A percentile compares a stretch with the other conserved stretches of the same genome.
Conservation (phyloP, 2,888 invertebrate species). For the Harpalus rubripes region DNA sequence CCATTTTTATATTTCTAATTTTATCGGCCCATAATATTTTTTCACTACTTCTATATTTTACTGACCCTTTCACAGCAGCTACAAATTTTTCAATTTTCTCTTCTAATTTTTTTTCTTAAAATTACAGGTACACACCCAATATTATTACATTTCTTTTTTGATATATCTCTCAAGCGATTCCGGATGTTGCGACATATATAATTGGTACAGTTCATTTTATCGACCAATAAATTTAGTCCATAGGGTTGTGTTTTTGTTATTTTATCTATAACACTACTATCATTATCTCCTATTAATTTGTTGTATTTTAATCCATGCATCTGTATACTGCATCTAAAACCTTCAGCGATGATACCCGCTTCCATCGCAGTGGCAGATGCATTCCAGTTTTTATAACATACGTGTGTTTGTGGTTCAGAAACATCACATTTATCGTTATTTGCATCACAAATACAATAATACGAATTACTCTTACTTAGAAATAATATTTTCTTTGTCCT, state of each 20-base stretch:
- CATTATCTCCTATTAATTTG: conserved; percentile 56
- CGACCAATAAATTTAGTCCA: conserved; percentile 9
- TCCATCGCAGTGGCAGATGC: conserved; percentile 61
- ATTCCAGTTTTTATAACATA: conserved; percentile 56
- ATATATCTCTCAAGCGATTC: conserved; percentile 10
- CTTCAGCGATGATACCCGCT: conserved; percentile 57
- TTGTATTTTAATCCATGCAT: conserved; percentile 57
- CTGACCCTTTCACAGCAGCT: neutral
- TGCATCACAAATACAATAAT: conserved; percentile 43
- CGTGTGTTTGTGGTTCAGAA: conserved; percentile 16
- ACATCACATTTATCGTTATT: no score
- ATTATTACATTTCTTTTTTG: conserved; percentile 28
- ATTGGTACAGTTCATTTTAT: conserved; percentile 58
- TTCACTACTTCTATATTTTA: neutral
- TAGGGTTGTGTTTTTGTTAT: conserved; percentile 19
- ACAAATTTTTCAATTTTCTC: neutral
- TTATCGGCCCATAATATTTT: no score
- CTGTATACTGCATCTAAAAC: conserved; percentile 51
- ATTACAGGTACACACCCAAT: conserved; percentile 15
- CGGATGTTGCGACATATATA: conserved; percentile 49
- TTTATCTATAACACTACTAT: conserved; percentile 48
- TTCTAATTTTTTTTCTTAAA: conserved; percentile 11
- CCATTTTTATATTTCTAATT: conserved; percentile 8
- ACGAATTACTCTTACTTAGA: conserved; percentile 53
- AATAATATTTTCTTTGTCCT: conserved; percentile 41